Evolutionary conservation across 2,888 invertebrate species (phyloP).

Genomic region (Eurytoma californica): DNA sequence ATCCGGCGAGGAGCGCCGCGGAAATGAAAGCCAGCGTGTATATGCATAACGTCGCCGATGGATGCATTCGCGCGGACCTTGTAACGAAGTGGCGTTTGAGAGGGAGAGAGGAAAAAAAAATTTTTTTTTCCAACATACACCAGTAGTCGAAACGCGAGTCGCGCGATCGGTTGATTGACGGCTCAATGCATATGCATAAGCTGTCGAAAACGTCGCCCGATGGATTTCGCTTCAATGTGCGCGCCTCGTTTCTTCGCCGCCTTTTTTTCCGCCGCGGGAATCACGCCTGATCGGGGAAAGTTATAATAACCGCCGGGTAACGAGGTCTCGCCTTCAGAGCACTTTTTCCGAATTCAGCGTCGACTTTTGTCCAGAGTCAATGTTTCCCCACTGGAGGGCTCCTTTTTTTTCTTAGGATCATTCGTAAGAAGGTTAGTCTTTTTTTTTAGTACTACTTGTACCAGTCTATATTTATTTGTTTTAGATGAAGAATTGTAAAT

Average conservation of each 20-base stretch:
- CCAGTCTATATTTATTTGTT: too few species aligned
- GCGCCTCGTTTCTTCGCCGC: background rate
- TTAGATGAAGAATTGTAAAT: too few species aligned
- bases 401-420: background rate
- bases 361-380: background rate
- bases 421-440: background rate
- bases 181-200: slow-evolving; percentile 46
- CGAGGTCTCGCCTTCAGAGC: background rate
- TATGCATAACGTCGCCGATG: slow-evolving; percentile 25
- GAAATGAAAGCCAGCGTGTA: slow-evolving; percentile 26
- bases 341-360: background rate
- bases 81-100: slow-evolving; percentile 19
- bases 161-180: slow-evolving; percentile 46
- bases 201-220: slow-evolving; percentile 14
- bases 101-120: background rate
- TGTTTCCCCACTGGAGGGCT: background rate
- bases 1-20: background rate
- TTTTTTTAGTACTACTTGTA: background rate
- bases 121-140: background rate
- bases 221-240: too few species aligned
- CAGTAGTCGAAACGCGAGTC: slow-evolving; percentile 26
- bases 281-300: background rate
- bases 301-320: slow-evolving; percentile 14
- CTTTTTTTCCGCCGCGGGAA: background rate
- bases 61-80: slow-evolving; percentile 7